Base-by-base conservation (phyloP, 2,888 invertebrate genomes). In the Lathronympha strigana region DNA sequence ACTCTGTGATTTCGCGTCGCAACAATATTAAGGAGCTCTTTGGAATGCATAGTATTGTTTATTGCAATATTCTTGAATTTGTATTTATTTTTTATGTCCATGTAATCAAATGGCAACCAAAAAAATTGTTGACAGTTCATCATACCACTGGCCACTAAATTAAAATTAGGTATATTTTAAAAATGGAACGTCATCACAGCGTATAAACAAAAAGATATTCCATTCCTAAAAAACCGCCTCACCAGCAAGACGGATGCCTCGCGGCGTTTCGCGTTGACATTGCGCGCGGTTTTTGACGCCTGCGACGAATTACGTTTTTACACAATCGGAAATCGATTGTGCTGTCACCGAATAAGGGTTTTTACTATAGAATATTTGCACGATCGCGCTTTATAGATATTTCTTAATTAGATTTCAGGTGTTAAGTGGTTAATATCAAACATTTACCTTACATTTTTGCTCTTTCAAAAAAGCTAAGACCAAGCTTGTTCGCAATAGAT, bases 181-280 rank as follows among this genome's bases (percentile, higher is more conserved):
- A 55, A 61, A 57, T 43, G 15, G 50, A 61, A 43, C 43, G 17
- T 8, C 19, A 33, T 25, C 50, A 33, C 43, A 57, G 17, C 49
- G 21, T 57, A 55, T 36, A 50, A 43, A 55, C 15, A 55, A 57
- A 66, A 55, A 57, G 15, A 15, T 21, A 17, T 40, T 49, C n/a
- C 8, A 15, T 8, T 33, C 17, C 31, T 45, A 47, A 68, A 69
- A 70, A 74, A 68, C 69, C 73, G 75, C 72, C 66, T 70, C 69
- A 70, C 73, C 64, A 68, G 54, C 68, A 69, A 68, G 53, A 70
- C 67, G 69, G 69, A 67, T 67, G 69, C 69, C 67, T 68, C 66
- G 69, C 67, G 68, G 54, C 69, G 69, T 72, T 73, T 73, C 73
- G 66, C 72, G 76, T 78, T 82, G 81, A 82, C 80, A 79, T 69